Evolutionary conservation across 2,888 invertebrate species (phyloP), one percentile per base, ranked within the genome.

Genomic region (Bimastos eiseni): DNA sequence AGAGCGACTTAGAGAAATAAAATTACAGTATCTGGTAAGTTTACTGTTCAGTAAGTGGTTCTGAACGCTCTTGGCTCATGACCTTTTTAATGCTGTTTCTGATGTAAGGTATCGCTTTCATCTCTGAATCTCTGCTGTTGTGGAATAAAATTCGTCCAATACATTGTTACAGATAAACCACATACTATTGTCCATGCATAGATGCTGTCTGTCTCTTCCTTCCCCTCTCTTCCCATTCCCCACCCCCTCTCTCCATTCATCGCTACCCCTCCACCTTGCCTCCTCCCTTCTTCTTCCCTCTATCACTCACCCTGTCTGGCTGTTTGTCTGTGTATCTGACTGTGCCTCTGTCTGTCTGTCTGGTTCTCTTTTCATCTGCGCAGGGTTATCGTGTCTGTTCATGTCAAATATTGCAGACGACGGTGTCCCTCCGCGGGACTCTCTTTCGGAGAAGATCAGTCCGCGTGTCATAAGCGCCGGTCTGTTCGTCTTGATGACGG

Each of bases 401-500:
- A n/a, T 70, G 70, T 70, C 70, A n/a, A 70, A 70, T 90, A 21
- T 90, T 83, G 38, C 92, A 93, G 93, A 90, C 90, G 86, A 19
- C 37, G 93, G 92, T 0, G 86, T 90, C 33, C 92, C 93, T 17
- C 93, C 93, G 33, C 91, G 92, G 33, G 93, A 93, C 90, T 92
- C 93, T n/a, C 92, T 93, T n/a, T 90, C 92, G 36, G 92, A 92
- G 84, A 91, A 92, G 41, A 88, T 91, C 41, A 91, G 91, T 37
- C 91, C 92, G n/a, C 83, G 90, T 55, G 92, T 92, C 41, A 92
- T 93, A 41, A 92, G 92, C 4, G 91, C 93, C 21, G 93, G 93
- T 15, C 92, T 93, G 55, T 93, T 94, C 90, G 92, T 93, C 13
- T 92, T 93, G 15, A 92, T 94, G 88, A 93, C 93, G 84, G 91